Percentiles rank a stretch among this genome's conserved stretches.
Conservation (phyloP, 2,888 invertebrate species). For the Habroteleia sp. region DNA sequence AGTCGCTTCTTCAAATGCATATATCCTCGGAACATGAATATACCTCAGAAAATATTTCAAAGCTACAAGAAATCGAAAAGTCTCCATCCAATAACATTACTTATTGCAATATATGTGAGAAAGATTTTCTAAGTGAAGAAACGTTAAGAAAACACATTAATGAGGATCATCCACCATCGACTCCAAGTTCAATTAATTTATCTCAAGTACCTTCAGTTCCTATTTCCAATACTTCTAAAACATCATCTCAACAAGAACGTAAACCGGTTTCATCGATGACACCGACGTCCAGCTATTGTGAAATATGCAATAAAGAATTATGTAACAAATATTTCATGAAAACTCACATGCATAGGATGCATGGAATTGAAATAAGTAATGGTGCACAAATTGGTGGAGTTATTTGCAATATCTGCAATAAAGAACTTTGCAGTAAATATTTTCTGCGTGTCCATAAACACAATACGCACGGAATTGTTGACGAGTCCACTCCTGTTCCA, state of each 20-base stretch:
- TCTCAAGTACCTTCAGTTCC: constrained; percentile 63
- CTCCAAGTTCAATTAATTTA: constrained; percentile 60
- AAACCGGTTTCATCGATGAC: constrained; percentile 85
- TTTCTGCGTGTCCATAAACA: constrained; percentile 98
- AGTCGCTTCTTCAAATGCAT: constrained; percentile 87
- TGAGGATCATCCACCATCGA: constrained; percentile 84
- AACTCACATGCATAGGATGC: constrained; percentile 99
- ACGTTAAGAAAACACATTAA: constrained; percentile 86
- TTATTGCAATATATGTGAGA: constrained; percentile 83
- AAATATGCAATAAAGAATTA: constrained; percentile 98
- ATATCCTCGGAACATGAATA: constrained; percentile 86
- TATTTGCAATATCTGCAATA: constrained; percentile 98
- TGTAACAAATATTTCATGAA: constrained; percentile 99
- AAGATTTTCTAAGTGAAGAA: constrained; percentile 84
- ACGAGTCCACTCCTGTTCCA: constrained; percentile 84
- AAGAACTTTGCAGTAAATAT: constrained; percentile 98
- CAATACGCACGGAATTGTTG: constrained; percentile 97
- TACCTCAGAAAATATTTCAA: constrained; percentile 69
- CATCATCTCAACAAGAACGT: constrained; percentile 78
- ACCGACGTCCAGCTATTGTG: constrained; percentile 94
- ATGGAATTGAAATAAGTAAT: constrained; percentile 96
- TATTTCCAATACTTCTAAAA: constrained; percentile 49
- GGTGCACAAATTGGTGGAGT: constrained; percentile 96
- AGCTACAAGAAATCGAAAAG: constrained; percentile 76
- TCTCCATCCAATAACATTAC: constrained; percentile 70